phyloP scores from a whole-genome alignment of 2,113 vertebrate genomes.

The Todiramphus saurophagus region DNA sequence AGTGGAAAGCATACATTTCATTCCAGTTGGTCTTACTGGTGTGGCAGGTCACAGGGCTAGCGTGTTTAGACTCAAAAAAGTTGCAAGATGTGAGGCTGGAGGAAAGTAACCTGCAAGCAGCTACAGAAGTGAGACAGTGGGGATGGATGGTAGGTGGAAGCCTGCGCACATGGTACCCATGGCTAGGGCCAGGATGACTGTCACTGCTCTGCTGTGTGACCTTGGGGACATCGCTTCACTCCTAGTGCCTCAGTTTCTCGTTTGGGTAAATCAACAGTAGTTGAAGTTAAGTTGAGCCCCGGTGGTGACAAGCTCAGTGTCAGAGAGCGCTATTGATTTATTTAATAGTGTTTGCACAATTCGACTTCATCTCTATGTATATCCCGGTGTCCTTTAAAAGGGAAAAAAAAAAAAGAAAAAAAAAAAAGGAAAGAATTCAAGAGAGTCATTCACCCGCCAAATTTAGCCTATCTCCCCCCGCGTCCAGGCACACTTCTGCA shows the following conservation, averaged over 20 bases:
- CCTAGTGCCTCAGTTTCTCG: not conserved
- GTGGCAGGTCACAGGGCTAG: not conserved
- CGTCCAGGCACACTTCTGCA: not conserved
- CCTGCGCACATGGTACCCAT: not conserved
- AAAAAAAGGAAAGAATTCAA: not conserved
- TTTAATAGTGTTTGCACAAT: not conserved
- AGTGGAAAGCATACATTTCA: not conserved
- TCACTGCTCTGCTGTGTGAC: not conserved
- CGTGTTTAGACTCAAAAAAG: not conserved
- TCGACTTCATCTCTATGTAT: not conserved
- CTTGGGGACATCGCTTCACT: not conserved
- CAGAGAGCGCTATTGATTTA: not conserved
- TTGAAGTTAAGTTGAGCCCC: not conserved
- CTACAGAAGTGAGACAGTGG: not conserved
- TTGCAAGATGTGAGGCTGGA: not conserved
- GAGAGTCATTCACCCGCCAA: not conserved
- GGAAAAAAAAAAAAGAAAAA: not conserved
- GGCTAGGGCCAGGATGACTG: not conserved
- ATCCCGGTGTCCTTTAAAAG: not conserved
- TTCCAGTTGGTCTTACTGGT: not conserved
- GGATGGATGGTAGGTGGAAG: not conserved
- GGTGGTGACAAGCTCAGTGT: not conserved
- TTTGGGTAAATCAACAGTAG: not conserved
- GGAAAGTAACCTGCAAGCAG: not conserved
- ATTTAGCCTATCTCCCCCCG: conserved; percentile 31